These are phyloP conservation scores for Pinctada fucata DNA, from an alignment of 2,888 invertebrate genomes.

Conservation along the genomic window DNA sequence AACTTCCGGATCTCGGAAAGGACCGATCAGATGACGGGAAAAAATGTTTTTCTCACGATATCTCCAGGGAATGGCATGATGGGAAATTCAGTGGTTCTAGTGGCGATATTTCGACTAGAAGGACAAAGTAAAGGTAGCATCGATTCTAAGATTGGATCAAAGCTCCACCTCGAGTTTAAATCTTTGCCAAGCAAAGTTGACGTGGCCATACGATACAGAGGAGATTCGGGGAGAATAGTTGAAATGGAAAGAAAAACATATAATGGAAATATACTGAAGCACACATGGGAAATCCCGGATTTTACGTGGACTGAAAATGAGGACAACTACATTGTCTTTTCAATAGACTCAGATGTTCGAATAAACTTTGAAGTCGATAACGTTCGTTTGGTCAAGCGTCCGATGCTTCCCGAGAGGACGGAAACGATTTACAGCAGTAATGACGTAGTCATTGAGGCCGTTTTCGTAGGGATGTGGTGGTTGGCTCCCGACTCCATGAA, in stretches of 20 bases:
- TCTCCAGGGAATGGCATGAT: background rate
- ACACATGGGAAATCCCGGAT: constrained; percentile 15
- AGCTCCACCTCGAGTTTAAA: background rate
- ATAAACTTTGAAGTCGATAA: constrained; percentile 5
- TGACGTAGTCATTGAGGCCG: constrained; percentile 18
- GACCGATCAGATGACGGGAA: background rate
- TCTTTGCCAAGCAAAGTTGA: background rate
- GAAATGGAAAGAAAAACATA: background rate
- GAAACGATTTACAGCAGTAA: constrained; percentile 20
- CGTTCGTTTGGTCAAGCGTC: constrained; percentile 8
- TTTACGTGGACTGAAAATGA: constrained; percentile 14
- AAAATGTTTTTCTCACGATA: background rate
- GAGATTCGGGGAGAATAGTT: constrained; percentile 12
- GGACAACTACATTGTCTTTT: constrained; percentile 11
- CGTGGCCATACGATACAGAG: constrained; percentile 1
- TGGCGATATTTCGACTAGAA: background rate
- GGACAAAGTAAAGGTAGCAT: constrained; percentile 19
- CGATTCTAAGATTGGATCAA: constrained; percentile 21
- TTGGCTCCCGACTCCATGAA: constrained; percentile 11
- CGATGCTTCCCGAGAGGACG: constrained; percentile 18
- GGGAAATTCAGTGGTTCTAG: background rate
- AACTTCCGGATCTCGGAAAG: background rate
- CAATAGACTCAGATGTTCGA: background rate
- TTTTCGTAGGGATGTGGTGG: constrained; percentile 29
- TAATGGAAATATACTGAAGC: background rate